Base-by-base conservation (phyloP, 2,888 invertebrate genomes). In the Epicampocera succincta region DNA sequence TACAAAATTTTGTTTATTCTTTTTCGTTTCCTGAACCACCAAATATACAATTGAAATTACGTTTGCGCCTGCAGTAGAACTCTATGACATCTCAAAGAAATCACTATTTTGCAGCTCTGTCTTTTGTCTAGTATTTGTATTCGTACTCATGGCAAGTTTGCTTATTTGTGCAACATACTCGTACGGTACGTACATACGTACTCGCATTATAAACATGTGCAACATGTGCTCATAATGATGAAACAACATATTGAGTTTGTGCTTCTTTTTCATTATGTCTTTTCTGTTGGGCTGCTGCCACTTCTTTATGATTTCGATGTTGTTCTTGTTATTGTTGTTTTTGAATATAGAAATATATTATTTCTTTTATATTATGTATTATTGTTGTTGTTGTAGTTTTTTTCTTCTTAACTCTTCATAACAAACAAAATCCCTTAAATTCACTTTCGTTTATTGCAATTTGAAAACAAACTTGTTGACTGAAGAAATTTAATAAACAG, bases 181-280 rank as follows among this genome's bases (percentile, higher is more conserved):
- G n/a, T n/a, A n/a, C n/a, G n/a, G n/a, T n/a, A n/a, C n/a, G n/a
- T n/a, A n/a, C n/a, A n/a, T 46, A 17, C 40, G 29, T 50, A 71
- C 48, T 33, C 9, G 52, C 29, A 58, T 25, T 58, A 17, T 56
- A 48, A 73, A 77, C 56, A 76, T 81, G 80, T 81, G 80, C 80
- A 81, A 81, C 80, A 81, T 81, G 76, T 77, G 76, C 72, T 72
- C 60, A 76, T 71, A 71, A 80, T 75, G 56, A 71, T 77, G 71
- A 54, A 77, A 71, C 77, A 71, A 65, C 71, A 77, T 71, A 77
- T 71, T 71, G 63, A 42, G 56, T 50, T 50, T 77, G 54, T 71
- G 40, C 46, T 50, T 17, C 56, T 19, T 1, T 65, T 66, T 63
- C 50, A 21, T 38, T 15, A 33, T 38, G 38, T 33, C 21, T 60